These are phyloP conservation scores for Bombus difficillimus DNA, from an alignment of 1,140 invertebrate genomes.

Conservation along the genomic window DNA sequence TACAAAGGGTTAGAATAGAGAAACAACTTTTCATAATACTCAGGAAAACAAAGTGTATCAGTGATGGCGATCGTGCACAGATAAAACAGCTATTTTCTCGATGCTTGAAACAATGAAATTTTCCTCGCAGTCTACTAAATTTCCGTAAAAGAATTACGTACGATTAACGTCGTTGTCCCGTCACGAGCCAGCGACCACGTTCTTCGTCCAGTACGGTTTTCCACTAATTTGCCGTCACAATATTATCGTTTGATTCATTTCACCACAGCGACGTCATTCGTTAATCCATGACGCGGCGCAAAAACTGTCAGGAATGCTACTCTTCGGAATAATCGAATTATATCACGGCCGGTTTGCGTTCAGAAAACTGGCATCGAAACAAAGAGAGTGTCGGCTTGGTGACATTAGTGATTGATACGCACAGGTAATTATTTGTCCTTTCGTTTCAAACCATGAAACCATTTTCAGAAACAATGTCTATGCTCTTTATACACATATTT, in stretches of 20 bases:
- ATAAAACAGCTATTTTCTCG: not conserved
- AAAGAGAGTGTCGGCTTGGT: not conserved
- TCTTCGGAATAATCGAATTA: conserved; percentile 16
- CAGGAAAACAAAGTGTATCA: too few species aligned
- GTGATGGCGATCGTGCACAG: too few species aligned
- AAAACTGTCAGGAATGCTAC: not conserved
- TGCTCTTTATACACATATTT: not conserved
- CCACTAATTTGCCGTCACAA: not conserved
- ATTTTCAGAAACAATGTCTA: not conserved
- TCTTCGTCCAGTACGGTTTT: not conserved
- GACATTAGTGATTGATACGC: not conserved
- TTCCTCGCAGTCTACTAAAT: not conserved
- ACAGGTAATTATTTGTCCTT: conserved; percentile 3
- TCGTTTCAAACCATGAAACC: not conserved
- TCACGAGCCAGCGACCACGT: not conserved
- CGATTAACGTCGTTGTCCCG: not conserved
- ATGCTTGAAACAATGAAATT: not conserved
- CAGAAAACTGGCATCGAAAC: not conserved
- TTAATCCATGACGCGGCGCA: not conserved
- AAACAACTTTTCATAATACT: too few species aligned
- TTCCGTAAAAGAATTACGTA: not conserved
- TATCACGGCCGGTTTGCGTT: not conserved
- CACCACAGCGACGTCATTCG: not conserved
- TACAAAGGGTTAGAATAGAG: too few species aligned
- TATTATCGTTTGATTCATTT: conserved; percentile 1